Evolutionary conservation across 2,113 vertebrate genomes (phyloP), one percentile per base, ranked within the genome.

Genomic region (Centropus unirufus): DNA sequence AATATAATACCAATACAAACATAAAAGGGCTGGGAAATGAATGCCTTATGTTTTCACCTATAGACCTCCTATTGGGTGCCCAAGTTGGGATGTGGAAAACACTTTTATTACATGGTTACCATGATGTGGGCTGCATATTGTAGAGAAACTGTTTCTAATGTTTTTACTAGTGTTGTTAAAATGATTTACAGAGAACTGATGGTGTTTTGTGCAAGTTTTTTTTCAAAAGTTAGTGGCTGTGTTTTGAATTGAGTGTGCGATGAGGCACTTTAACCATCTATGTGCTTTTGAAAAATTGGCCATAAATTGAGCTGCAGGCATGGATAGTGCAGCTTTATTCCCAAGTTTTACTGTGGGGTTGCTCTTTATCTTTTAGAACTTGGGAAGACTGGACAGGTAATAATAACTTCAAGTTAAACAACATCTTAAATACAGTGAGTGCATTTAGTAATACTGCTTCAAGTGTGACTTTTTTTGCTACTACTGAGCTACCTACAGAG

Each of bases 121-220:
- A 44, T 59, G 55, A 77, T 30, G 63, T 12, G 79, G 67, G 51
- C 46, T 70, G 34, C 55, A 63, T 91, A 27, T 18, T 46, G 68
- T 47, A 42, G 51, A 73, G 32, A 66, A 91, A 13, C 55, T 66
- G 21, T 2, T 87, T 79, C 69, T 76, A 89, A 46, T 77, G 46
- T 62, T 87, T 91, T 92, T 82, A 85, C n/a, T 26, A 34, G 42
- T 89, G 52, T 89, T 87, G 46, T 90, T 79, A 27, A 92, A 89
- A 34, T 58, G 40, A 54, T 29, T 87, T 64, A 42, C 2, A 63
- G 69, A 64, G 62, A 61, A 62, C 54, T 89, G 27, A 54, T 55
- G 46, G 29, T 51, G 19, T 44, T 75, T 77, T 74, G 39, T 76
- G 73, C 29, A 32, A 8, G 52, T 51, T 67, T 69, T 69, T 94